Base-by-base conservation (phyloP, 92 coral and sea anemone genomes). In the Palythoa grandis region DNA sequence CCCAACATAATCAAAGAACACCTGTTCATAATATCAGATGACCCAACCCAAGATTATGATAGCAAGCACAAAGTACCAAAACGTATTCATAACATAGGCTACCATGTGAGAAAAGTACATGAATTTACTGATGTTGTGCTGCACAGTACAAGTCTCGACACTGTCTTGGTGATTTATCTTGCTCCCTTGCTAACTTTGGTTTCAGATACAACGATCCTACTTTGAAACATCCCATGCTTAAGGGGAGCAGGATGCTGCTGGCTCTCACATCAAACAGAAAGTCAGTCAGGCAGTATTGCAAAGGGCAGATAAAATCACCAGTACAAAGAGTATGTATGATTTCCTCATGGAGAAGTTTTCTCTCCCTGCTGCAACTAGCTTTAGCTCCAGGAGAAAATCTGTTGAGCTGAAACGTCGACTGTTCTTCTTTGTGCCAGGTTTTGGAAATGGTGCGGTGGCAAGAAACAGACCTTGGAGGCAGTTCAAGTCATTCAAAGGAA, bases 1-100 rank as follows among this genome's bases (percentile, higher is more conserved):
- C 92, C 89, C 1, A 24, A 17, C 87, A 58, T 74, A 5, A 47
- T 90, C 23, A 74, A 90, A 79, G 92, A 86, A 20, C 89, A 90
- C 40, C 56, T 86, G 85, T 86, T 39, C 35, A 1, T 29, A 29
- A 86, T 86, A 11, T 86, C 85, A 29, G 89, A 77, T 52, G 77
- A 77, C 70, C 76, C 76, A 40, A 69, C 52, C 11, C 79, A 17
- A 47, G 54, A 52, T 13, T 13, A 52, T 52, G 56, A 52, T 52
- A 52, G 56, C 13, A 2, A 0, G 9, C 56, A 52, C 56, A 52
- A 52, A 7, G 56, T 84, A 24, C 48, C 38, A 67, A 24, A 35
- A 17, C 76, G 53, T 29, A n/a, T 86, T 60, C 20, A 22, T 1
- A 60, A 65, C 43, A 23, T 76, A 19, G 23, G 52, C 77, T 68